A percentile compares a stretch with the other conserved stretches of the same genome.
phyloP scores from a whole-genome alignment of 2,888 invertebrate genomes.

The Hypselothyrea guttata region DNA sequence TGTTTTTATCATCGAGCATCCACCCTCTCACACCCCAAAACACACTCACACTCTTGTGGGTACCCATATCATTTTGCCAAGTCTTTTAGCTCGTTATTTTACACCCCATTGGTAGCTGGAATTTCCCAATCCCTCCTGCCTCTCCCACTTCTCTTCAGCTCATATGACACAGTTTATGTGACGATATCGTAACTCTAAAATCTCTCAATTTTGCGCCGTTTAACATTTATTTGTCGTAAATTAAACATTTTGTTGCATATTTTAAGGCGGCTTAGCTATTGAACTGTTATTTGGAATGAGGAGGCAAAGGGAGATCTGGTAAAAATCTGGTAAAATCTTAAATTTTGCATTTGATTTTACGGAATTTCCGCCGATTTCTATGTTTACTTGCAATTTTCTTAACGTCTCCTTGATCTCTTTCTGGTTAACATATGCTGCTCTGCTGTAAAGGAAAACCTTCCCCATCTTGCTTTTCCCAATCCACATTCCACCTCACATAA shows the following conservation, averaged over 20 bases:
- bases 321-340: not conserved
- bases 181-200: constrained; percentile 65
- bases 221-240: constrained; percentile 78
- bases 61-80: constrained; percentile 71
- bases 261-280: constrained; percentile 36
- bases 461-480: not conserved
- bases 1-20: constrained; percentile 46
- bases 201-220: constrained; percentile 70
- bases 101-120: constrained; percentile 65
- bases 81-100: constrained; percentile 71
- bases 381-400: constrained; percentile 2
- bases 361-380: constrained; percentile 10
- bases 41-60: constrained; percentile 12
- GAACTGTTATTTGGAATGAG: constrained; percentile 5
- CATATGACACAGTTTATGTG: constrained; percentile 67
- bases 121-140: not conserved
- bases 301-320: not conserved
- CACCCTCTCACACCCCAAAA: constrained; percentile 1
- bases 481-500: constrained; percentile 29
- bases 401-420: not conserved
- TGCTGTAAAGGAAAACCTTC: not conserved
- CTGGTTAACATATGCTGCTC: constrained; percentile 43
- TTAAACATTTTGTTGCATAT: constrained; percentile 65
- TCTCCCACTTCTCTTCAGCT: not conserved
- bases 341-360: constrained; percentile 1